These are phyloP conservation scores for Montipora cactus DNA, from an alignment of 64 coral and sea anemone genomes.

Conservation along the genomic window DNA sequence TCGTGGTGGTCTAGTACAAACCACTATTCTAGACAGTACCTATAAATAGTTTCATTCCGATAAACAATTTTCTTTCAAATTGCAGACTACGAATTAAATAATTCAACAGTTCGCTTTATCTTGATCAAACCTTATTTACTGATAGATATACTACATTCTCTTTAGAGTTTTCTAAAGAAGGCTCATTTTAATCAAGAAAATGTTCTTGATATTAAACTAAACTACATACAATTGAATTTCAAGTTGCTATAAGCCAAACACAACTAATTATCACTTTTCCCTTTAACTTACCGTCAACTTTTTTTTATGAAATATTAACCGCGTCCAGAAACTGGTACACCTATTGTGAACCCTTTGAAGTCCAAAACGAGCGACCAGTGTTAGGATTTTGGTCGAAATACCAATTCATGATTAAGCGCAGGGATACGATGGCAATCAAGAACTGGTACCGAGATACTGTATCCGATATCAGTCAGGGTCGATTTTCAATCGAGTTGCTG, in stretches of 20 bases:
- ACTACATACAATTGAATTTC: no score
- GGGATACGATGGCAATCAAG: no score
- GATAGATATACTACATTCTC: not conserved
- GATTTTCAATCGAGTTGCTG: not conserved
- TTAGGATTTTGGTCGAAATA: no score
- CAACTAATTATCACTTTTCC: no score
- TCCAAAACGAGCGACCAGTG: not conserved
- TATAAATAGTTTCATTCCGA: slow-evolving; percentile 14
- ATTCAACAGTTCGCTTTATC: not conserved
- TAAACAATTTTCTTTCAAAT: not conserved
- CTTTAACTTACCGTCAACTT: no score
- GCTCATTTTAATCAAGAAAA: no score
- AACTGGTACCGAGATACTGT: no score
- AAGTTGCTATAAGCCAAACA: no score
- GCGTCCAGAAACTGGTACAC: not conserved
- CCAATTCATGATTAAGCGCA: no score
- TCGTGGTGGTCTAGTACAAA: not conserved
- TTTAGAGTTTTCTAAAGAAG: not conserved
- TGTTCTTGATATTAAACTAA: no score
- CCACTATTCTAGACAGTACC: not conserved
- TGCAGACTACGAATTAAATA: not conserved
- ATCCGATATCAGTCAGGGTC: not conserved
- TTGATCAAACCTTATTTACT: not conserved
- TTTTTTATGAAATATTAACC: no score
- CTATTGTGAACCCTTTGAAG: not conserved